Conservation (phyloP, 2,113 vertebrate genomes). For the Elgaria multicarinata region DNA sequence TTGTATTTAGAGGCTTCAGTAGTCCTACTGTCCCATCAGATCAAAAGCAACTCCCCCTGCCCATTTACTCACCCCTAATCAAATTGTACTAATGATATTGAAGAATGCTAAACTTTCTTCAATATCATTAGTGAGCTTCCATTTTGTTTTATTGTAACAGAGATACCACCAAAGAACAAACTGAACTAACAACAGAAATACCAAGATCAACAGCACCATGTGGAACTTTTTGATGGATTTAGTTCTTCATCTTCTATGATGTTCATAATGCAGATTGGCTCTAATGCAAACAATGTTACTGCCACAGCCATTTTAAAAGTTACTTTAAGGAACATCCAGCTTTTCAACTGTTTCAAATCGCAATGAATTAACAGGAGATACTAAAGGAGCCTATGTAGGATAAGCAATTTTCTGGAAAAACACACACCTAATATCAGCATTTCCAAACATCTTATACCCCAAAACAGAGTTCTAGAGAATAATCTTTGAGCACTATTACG, state of each 20-base stretch:
- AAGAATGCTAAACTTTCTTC: too few relatives aligned
- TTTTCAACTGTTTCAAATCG: not conserved
- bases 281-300: not conserved
- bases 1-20: too few relatives aligned
- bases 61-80: not conserved
- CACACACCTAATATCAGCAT: too few relatives aligned
- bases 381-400: not conserved
- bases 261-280: not conserved
- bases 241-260: not conserved
- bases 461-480: not conserved
- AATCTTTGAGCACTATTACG: not conserved
- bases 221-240: not conserved
- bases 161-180: not conserved
- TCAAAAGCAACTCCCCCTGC: not conserved
- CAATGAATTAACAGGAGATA: not conserved
- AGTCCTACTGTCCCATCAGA: not conserved
- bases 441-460: not conserved
- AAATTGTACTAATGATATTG: not conserved
- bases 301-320: not conserved
- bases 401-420: not conserved
- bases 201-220: not conserved
- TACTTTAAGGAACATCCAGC: not conserved
- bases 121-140: too few relatives aligned
- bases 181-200: not conserved
- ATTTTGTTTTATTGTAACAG: not conserved